Conservation (phyloP, 2,797 vertebrate species). For the Bryconaethiops microstoma region DNA sequence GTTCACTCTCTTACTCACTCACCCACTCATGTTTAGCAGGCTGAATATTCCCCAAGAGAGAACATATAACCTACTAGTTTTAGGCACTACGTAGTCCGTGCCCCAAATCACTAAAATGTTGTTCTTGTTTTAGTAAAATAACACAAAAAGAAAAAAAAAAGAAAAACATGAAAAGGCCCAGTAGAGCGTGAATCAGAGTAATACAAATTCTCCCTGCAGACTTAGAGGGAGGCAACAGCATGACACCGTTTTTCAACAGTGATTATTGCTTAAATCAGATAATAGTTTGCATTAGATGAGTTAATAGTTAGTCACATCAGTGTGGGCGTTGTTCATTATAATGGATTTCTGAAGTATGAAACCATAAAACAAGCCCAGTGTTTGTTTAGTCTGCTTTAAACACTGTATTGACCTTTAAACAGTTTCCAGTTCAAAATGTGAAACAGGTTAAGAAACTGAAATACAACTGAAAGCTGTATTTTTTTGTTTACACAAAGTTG, state of each 20-base stretch:
- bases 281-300: conserved; percentile 42
- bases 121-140: neutral
- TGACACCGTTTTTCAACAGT: neutral
- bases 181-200: neutral
- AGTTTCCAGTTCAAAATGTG: neutral
- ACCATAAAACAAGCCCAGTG: conserved; percentile 3
- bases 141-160: neutral
- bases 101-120: too few relatives aligned
- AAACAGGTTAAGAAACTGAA: neutral
- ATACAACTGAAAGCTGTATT: conserved; percentile 2
- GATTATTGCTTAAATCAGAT: conserved; percentile 28
- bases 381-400: conserved; percentile 7
- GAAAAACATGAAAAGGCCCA: conserved; percentile 9
- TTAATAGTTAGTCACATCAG: conserved; percentile 34
- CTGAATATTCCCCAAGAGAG: too few relatives aligned
- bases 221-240: conserved; percentile 31
- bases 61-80: too few relatives aligned
- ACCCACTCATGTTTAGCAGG: too few relatives aligned
- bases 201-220: neutral
- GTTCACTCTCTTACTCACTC: too few relatives aligned
- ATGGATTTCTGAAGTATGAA: conserved; percentile 27
- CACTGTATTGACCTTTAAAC: neutral
- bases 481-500: neutral
- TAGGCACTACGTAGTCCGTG: too few relatives aligned
- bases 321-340: conserved; percentile 11